Conservation (phyloP, 2,113 vertebrate species). For the Bubo blakistoni region DNA sequence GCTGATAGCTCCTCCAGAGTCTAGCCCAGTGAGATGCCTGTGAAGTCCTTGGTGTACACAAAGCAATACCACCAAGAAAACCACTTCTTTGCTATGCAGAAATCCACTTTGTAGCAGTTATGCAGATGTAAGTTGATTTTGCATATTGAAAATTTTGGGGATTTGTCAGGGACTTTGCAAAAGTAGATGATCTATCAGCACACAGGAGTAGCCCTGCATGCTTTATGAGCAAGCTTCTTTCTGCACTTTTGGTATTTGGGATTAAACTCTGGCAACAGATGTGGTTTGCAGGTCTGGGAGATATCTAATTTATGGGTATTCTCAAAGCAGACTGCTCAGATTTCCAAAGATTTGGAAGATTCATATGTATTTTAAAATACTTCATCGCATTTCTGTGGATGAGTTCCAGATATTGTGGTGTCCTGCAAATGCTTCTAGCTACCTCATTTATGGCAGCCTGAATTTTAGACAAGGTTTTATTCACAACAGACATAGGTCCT, state of each 20-base stretch:
- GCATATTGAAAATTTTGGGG: background rate
- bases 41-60: background rate
- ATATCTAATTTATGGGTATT: background rate
- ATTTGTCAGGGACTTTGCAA: background rate
- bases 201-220: background rate
- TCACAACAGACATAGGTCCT: background rate
- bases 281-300: background rate
- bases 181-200: background rate
- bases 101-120: background rate
- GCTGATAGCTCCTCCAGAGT: background rate
- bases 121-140: background rate
- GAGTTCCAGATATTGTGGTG: background rate
- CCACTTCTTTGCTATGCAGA: background rate
- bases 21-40: background rate
- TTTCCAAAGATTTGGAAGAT: conserved; percentile 9
- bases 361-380: background rate
- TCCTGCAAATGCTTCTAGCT: background rate
- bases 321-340: background rate
- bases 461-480: background rate
- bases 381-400: background rate
- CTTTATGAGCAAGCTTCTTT: background rate
- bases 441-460: background rate
- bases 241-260: background rate
- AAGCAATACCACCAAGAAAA: background rate
- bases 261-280: background rate